These are phyloP conservation scores for Atrina japonica DNA, from an alignment of 2,888 invertebrate genomes.

Conservation along the genomic window DNA sequence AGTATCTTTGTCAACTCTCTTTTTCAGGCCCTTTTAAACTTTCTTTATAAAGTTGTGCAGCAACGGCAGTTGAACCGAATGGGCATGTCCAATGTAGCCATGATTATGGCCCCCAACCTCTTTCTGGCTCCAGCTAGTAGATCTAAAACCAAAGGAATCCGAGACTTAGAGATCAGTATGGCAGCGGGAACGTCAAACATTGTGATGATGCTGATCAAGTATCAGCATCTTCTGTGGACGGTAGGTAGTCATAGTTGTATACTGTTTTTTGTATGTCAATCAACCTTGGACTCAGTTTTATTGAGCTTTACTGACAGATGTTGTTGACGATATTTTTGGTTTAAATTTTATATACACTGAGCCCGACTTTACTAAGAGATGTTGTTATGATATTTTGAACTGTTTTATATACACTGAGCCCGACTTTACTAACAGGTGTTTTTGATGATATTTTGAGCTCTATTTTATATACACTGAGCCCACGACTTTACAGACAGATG, in stretches of 20 bases:
- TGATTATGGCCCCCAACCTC: conserved; percentile 97
- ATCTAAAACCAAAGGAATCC: conserved; percentile 52
- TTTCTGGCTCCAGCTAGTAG: conserved; percentile 75
- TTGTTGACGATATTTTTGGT: too few relatives aligned
- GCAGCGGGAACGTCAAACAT: conserved; percentile 94
- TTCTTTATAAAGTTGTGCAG: conserved; percentile 88
- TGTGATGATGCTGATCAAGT: conserved; percentile 90
- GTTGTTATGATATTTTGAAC: too few relatives aligned
- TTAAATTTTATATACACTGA: conserved; percentile 60
- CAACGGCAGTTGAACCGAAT: conserved; percentile 89
- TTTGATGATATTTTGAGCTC: too few relatives aligned
- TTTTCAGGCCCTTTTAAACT: conserved; percentile 87
- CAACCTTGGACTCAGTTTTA: too few relatives aligned
- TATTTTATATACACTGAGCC: too few relatives aligned
- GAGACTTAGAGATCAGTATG: conserved; percentile 82
- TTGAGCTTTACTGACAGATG: too few relatives aligned
- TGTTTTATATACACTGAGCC: too few relatives aligned
- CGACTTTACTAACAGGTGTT: too few relatives aligned
- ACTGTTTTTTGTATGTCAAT: too few relatives aligned
- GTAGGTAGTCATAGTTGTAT: conserved; percentile 86
- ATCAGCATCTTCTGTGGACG: conserved; percentile 89
- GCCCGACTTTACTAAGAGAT: too few relatives aligned
- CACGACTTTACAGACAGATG: too few relatives aligned
- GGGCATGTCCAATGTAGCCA: conserved; percentile 94
- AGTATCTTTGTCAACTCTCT: background rate